A percentile compares a stretch with the other conserved stretches of the same genome.
Evolutionary conservation across 2,888 invertebrate genomes (phyloP).

Genomic region (Acronicta aceris): DNA sequence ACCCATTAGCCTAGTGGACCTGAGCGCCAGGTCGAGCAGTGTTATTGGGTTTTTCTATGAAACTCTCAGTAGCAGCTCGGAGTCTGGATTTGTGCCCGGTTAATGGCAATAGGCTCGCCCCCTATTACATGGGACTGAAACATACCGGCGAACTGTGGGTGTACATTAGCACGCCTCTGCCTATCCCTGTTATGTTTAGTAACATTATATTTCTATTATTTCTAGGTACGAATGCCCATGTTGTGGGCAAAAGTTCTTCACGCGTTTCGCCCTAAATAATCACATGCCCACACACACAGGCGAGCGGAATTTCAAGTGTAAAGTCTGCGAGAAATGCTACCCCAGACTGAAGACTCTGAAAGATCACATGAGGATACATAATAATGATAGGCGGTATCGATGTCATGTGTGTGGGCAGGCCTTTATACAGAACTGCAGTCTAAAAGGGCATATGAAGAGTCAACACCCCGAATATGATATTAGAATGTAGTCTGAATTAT

Average conservation of each 20-base stretch:
- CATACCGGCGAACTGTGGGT: no score
- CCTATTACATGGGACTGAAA: no score
- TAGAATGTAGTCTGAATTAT: conserved; percentile 7
- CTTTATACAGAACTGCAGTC: conserved; percentile 83
- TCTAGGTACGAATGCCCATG: conserved; percentile 81
- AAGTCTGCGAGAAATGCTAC: conserved; percentile 82
- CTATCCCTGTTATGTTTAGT: no score
- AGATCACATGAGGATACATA: conserved; percentile 81
- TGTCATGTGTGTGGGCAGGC: conserved; percentile 83
- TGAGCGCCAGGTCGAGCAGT: no score
- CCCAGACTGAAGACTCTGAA: conserved; percentile 81
- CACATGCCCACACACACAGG: conserved; percentile 85
- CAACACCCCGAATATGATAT: conserved; percentile 79
- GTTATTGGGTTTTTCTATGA: no score
- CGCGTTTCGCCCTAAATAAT: conserved; percentile 80
- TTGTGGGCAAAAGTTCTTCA: conserved; percentile 84
- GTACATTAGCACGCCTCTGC: no score
- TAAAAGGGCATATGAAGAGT: conserved; percentile 83
- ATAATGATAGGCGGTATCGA: conserved; percentile 76
- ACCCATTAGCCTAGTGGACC: no score
- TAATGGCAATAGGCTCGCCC: no score
- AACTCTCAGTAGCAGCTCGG: no score
- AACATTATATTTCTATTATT: neutral
- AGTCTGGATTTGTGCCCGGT: no score
- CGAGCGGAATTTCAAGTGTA: conserved; percentile 82